These are phyloP conservation scores for Lucilia sericata DNA, from an alignment of 1,140 invertebrate genomes.

Conservation along the genomic window DNA sequence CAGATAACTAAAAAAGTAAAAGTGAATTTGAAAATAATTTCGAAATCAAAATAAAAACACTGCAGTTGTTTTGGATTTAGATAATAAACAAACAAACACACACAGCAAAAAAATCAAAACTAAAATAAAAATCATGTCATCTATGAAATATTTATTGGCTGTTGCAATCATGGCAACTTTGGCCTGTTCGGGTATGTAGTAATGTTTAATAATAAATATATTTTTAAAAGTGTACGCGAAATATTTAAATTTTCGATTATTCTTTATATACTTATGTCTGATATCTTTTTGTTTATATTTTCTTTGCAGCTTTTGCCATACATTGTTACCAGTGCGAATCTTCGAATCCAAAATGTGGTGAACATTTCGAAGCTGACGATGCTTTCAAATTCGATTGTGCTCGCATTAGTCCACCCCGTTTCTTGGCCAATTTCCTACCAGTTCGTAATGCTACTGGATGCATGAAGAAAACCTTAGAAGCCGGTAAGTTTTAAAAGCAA, in stretches of 20 bases:
- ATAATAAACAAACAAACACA: neutral
- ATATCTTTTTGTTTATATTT: neutral
- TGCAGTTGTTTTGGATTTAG: conserved; percentile 27
- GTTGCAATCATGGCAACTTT: conserved; percentile 57
- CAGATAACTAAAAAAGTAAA: neutral
- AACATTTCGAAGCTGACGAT: conserved; percentile 55
- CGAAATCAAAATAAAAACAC: conserved; percentile 29
- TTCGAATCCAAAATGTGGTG: conserved; percentile 54
- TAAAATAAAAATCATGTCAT: conserved; percentile 56
- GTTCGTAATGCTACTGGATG: conserved; percentile 62
- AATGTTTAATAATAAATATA: neutral
- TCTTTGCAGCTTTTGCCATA: conserved; percentile 52
- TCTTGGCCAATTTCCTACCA: conserved; percentile 52
- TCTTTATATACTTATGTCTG: too few relatives aligned
- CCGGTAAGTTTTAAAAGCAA: conserved; percentile 53
- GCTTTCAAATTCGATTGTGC: conserved; percentile 54
- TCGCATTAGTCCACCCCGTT: conserved; percentile 54
- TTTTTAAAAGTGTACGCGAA: neutral
- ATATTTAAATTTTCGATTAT: too few relatives aligned
- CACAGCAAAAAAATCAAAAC: neutral
- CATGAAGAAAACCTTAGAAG: conserved; percentile 60
- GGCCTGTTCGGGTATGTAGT: conserved; percentile 57
- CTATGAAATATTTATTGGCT: conserved; percentile 55
- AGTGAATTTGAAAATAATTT: neutral
- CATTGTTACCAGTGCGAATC: conserved; percentile 64